phyloP scores from a whole-genome alignment of 2,797 vertebrate genomes.

The Gymnodraco acuticeps region DNA sequence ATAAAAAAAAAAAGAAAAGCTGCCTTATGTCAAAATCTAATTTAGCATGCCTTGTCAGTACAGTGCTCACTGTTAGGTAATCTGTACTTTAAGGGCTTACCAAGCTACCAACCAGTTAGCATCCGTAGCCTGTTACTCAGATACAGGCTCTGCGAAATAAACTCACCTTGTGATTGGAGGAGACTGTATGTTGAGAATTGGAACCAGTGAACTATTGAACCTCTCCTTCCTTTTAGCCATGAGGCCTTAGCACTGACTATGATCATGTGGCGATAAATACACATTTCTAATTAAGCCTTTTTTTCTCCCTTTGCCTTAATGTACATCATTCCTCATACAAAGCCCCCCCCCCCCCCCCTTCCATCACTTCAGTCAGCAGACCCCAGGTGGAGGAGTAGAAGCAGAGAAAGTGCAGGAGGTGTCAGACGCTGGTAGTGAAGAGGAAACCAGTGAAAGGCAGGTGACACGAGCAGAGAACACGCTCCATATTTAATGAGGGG shows the following conservation, averaged over 20 bases:
- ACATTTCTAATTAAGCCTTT: constrained; percentile 22
- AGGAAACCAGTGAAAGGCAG: constrained; percentile 11
- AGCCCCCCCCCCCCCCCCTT: not conserved
- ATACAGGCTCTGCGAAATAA: constrained; percentile 37
- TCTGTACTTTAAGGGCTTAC: constrained; percentile 64
- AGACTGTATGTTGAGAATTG: constrained; percentile 62
- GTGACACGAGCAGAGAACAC: constrained; percentile 35
- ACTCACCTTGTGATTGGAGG: constrained; percentile 11
- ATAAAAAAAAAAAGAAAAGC: constrained; percentile 31
- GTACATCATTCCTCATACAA: constrained; percentile 32
- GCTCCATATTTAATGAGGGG: constrained; percentile 40
- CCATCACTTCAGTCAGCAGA: constrained; percentile 32
- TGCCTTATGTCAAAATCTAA: constrained; percentile 67
- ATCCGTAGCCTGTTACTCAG: constrained; percentile 49
- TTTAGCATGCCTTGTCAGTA: constrained; percentile 59
- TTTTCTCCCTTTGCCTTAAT: constrained; percentile 72
- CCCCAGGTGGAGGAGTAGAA: constrained; percentile 22
- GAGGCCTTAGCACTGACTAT: constrained; percentile 74
- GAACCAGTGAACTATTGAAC: constrained; percentile 34
- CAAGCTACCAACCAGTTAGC: constrained; percentile 44
- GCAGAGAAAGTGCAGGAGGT: constrained; percentile 51
- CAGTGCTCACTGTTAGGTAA: constrained; percentile 26
- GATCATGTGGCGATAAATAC: constrained; percentile 44
- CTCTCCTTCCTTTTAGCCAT: constrained; percentile 52
- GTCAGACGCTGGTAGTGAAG: constrained; percentile 5